Evolutionary conservation across 2,888 invertebrate genomes (phyloP).

Genomic region (Thumatha senex): DNA sequence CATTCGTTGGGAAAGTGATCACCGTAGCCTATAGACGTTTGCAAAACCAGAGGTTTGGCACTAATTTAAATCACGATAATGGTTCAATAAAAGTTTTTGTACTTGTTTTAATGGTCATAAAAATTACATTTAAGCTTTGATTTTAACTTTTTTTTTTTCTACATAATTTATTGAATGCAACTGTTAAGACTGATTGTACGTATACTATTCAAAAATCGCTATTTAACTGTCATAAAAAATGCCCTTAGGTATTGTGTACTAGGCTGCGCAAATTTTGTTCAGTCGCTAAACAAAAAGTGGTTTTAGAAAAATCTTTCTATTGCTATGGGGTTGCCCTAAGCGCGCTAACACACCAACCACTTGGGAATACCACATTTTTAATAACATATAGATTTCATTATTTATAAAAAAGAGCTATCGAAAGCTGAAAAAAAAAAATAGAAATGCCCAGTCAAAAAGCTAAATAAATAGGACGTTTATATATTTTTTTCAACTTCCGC

Average conservation of each 20-base stretch:
- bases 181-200: neutral
- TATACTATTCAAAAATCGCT: neutral
- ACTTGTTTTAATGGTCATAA: too few species aligned
- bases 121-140: too few species aligned
- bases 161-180: neutral
- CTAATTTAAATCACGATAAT: too few species aligned
- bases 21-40: too few species aligned
- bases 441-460: neutral
- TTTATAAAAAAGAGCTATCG: neutral
- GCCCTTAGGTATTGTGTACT: neutral
- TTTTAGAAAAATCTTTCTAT: neutral
- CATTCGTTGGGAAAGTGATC: too few species aligned
- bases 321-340: slow-evolving; percentile 3
- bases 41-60: too few species aligned
- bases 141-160: too few species aligned
- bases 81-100: too few species aligned
- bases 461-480: neutral
- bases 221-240: neutral
- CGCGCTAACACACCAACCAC: slow-evolving; percentile 6
- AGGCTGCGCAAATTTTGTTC: neutral
- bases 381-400: slow-evolving; percentile 2
- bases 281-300: slow-evolving; percentile 1
- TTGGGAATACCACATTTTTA: slow-evolving; percentile 4
- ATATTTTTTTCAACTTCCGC: slow-evolving; percentile 1
- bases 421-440: neutral